Conservation (phyloP, 2,113 vertebrate genomes). For the Tympanuchus pallidicinctus region DNA sequence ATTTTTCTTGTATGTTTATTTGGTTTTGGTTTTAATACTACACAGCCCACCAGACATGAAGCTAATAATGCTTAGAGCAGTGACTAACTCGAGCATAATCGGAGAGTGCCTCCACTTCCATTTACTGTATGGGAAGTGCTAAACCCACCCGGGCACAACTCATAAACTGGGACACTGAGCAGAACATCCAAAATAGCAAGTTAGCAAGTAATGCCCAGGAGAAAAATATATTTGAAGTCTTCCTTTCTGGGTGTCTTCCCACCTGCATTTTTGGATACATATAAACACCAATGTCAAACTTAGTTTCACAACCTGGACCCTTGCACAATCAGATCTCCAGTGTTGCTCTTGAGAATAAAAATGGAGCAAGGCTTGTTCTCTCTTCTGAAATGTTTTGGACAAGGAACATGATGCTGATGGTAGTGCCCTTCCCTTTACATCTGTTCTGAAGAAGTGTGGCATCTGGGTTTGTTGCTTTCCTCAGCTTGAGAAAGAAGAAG, state of each 20-base stretch:
- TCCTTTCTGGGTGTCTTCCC: background rate
- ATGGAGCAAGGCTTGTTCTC: background rate
- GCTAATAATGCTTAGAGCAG: background rate
- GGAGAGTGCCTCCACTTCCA: background rate
- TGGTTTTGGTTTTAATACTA: background rate
- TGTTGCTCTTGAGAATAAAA: background rate
- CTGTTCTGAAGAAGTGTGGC: background rate
- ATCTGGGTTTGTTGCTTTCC: background rate
- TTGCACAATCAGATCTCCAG: background rate
- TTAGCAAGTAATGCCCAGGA: background rate
- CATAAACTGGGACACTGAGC: background rate
- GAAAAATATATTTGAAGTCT: background rate
- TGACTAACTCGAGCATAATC: background rate
- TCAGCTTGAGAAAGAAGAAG: background rate
- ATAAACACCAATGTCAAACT: background rate
- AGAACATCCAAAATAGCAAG: background rate
- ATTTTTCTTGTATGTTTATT: background rate
- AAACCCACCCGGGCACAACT: background rate
- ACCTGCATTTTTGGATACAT: background rate
- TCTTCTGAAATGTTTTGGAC: background rate
- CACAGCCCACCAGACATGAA: background rate
- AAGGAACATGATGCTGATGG: fast-evolving
- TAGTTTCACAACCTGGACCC: background rate
- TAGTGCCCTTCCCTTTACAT: background rate
- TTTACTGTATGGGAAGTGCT: background rate